A percentile compares a stretch with the other conserved stretches of the same genome.
phyloP scores from a whole-genome alignment of 2,888 invertebrate genomes.

The Zhengitettix transpicula region DNA sequence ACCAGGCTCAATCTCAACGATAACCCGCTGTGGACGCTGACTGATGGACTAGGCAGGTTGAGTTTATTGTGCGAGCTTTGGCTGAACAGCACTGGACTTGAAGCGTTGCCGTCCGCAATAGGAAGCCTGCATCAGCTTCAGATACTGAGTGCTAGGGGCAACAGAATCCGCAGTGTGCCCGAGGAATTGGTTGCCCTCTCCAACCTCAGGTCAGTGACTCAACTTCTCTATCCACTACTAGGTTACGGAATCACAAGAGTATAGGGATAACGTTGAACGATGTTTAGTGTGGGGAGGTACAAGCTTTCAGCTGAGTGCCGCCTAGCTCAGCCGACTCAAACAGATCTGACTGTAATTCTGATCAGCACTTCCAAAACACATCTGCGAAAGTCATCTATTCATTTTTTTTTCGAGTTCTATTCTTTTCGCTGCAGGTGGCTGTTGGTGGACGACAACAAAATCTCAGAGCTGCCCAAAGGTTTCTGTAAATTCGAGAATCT shows the following conservation, averaged over 20 bases:
- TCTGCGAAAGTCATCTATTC: no score
- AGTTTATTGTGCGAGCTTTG: slow-evolving; percentile 44
- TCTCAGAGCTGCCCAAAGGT: slow-evolving; percentile 33
- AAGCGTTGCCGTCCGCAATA: slow-evolving; percentile 40
- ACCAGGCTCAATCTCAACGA: slow-evolving; percentile 48
- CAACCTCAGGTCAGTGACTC: slow-evolving; percentile 31
- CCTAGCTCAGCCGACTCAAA: no score
- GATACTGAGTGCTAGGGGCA: slow-evolving; percentile 48
- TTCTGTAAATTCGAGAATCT: slow-evolving; percentile 35
- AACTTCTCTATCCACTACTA: no score
- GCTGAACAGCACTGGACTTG: slow-evolving; percentile 43
- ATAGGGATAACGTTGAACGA: no score
- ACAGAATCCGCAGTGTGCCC: slow-evolving; percentile 38
- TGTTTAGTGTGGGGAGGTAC: no score
- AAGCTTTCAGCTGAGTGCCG: no score
- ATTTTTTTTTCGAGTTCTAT: no score
- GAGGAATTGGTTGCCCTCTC: slow-evolving; percentile 36
- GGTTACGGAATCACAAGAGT: no score
- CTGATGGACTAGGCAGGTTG: slow-evolving; percentile 41
- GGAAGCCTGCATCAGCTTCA: slow-evolving; percentile 40
- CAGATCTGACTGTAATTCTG: no score
- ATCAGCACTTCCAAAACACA: no score
- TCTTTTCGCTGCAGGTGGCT: slow-evolving; percentile 35
- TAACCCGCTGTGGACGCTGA: slow-evolving; percentile 39
- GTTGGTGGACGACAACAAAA: slow-evolving; percentile 43